Evolutionary conservation across 2,888 invertebrate genomes (phyloP).

Genomic region (Scaptomyza polygonia): DNA sequence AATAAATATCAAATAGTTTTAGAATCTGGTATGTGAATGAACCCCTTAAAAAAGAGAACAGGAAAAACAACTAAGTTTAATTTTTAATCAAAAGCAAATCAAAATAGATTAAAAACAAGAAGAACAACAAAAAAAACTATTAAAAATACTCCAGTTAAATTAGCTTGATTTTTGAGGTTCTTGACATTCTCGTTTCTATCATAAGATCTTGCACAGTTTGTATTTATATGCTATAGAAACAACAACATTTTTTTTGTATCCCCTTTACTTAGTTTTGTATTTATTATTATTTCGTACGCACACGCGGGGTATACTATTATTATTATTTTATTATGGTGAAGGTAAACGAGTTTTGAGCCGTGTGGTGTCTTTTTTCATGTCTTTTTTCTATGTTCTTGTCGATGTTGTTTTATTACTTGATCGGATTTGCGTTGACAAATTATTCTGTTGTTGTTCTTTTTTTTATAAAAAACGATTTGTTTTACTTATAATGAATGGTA

Average conservation of each 20-base stretch:
- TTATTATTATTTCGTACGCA: neutral
- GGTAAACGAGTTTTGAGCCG: slow-evolving; percentile 9
- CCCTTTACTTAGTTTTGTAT: neutral
- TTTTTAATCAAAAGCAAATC: neutral
- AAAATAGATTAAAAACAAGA: neutral
- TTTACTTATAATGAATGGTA: slow-evolving; percentile 3
- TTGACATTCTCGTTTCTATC: neutral
- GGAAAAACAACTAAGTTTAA: slow-evolving; percentile 5
- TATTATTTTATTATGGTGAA: slow-evolving; percentile 3
- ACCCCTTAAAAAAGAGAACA: neutral
- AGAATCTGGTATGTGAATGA: neutral
- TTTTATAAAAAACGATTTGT: slow-evolving; percentile 1
- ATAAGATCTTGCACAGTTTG: neutral
- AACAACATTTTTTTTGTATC: neutral
- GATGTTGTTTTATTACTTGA: neutral
- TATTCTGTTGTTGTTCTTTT: neutral
- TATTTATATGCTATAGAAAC: neutral
- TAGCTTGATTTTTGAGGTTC: neutral
- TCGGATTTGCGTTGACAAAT: slow-evolving; percentile 8
- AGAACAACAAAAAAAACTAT: neutral
- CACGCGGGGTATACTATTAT: neutral
- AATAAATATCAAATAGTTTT: neutral
- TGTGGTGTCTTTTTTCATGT: neutral
- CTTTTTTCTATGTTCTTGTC: slow-evolving; percentile 1
- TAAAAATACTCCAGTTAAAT: neutral